A percentile compares a stretch with the other conserved stretches of the same genome.
phyloP scores from a whole-genome alignment of 2,888 invertebrate genomes.

The Palloptera scutellata region DNA sequence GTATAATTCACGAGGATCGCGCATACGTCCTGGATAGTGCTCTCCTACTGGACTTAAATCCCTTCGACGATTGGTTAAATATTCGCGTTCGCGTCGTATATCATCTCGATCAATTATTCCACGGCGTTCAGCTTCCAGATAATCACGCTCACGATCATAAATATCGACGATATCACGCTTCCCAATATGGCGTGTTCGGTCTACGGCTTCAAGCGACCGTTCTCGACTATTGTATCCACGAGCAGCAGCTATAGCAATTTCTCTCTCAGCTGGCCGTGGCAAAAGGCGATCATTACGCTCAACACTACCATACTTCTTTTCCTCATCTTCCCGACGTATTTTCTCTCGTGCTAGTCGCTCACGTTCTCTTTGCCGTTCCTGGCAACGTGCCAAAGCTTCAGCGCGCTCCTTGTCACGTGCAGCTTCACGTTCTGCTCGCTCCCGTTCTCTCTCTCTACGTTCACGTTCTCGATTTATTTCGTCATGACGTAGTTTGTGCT shows the following conservation, averaged over 20 bases:
- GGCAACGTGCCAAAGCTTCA: constrained; percentile 73
- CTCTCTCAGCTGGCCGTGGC: constrained; percentile 72
- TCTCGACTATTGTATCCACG: constrained; percentile 58
- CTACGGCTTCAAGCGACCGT: constrained; percentile 55
- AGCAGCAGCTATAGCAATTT: constrained; percentile 69
- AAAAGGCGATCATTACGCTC: constrained; percentile 69
- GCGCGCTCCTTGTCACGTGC: constrained; percentile 71
- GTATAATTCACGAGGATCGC: constrained; percentile 58
- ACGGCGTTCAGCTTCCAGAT: constrained; percentile 53
- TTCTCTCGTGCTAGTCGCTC: constrained; percentile 65
- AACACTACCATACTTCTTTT: constrained; percentile 50
- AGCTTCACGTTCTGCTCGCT: constrained; percentile 67
- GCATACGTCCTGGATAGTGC: constrained; percentile 52
- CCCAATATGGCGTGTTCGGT: constrained; percentile 47
- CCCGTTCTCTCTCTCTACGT: constrained; percentile 68
- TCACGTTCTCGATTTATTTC: constrained; percentile 63
- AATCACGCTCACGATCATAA: constrained; percentile 54
- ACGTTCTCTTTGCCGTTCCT: constrained; percentile 70
- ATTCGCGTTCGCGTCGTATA: constrained; percentile 58
- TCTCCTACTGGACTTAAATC: constrained; percentile 56
- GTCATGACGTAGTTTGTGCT: constrained; percentile 59
- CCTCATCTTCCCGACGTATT: constrained; percentile 64
- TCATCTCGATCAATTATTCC: constrained; percentile 55
- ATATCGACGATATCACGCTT: constrained; percentile 53
- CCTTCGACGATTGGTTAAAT: constrained; percentile 50